Base-by-base conservation (phyloP, 2,113 vertebrate species). In the Cyanoliseus patagonus region DNA sequence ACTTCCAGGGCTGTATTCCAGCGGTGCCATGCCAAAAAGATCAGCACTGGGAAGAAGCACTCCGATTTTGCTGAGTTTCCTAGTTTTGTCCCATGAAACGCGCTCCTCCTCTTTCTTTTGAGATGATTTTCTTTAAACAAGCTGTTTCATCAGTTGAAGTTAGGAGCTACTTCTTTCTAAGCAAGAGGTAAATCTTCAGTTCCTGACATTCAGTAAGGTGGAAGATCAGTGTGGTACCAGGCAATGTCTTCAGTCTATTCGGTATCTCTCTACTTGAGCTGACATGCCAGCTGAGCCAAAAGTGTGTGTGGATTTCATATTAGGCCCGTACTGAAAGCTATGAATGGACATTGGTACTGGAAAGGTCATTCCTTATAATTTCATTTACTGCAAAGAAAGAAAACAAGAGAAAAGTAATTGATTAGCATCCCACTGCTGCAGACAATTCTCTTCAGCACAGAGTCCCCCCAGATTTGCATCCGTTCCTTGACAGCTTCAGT, bases 291-390 rank as follows among this genome's bases (percentile, higher is more conserved):
- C 66, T 14, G 53, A 81, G 28, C 46, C 82, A 76, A 44, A 75
- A 82, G 77, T 25, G 9, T 47, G 64, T 6, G 57, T 35, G 22
- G 86, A 49, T 59, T 87, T 90, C 59, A 39, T 31, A 68, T 8
- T 57, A 84, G 94, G 74, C 88, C 76, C 17, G 2, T 20, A 62
- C 3, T 30, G 90, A 81, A 77, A 94, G 69, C 97, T 98, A 98
- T 2, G 98, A 96, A 92, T 98, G 98, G 95, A 98, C 97, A 55
- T 95, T 98, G 94, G 98, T 98, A 98, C 98, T 98, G 98, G 99
- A 99, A 90, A 99, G 98, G 98, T 99, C 99, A 27, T 99, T 99
- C 87, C 98, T 98, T 97, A 99, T 99, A 82, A 99, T 98, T 97
- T 99, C 99, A 87, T 99, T 99, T 98, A 99, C 99, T 99, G 99